Base-by-base conservation (phyloP, 2,797 vertebrate genomes). In the Enteromius paludinosus region DNA sequence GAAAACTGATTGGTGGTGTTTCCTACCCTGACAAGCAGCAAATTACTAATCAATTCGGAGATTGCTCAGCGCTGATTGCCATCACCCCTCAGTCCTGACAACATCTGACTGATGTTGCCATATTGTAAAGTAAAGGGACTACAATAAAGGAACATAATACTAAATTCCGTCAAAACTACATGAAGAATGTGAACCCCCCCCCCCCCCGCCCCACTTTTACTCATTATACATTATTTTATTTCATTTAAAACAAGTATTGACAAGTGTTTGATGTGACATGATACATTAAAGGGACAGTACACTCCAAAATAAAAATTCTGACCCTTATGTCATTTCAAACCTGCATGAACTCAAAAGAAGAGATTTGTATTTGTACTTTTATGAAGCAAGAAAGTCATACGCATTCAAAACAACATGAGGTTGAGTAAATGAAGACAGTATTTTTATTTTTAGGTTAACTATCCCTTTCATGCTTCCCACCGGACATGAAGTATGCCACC, bases 1-100 rank as follows among this genome's bases (percentile, higher is more conserved):
- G 80, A 66, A 85, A 82, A 85, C 84, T 49, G 81, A 86, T 83
- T 75, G 81, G 23, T 86, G 81, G 75, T 23, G 64, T 83, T 83
- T 79, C 70, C 81, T 71, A 62, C 45, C 61, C 80, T 82, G 84
- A 85, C 84, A 85, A 78, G 84, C 68, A 82, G 84, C 79, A 83
- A 82, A 85, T 83, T 68, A 83, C 76, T 83, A 83, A 79, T 86
- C 81, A 86, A 70, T 86, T 75, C 11, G 1, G 23, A 83, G 80
- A 83, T 62, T 83, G 77, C 65, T 83, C 64, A 80, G 62, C 12
- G 1, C 64, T 83, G 81, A 83, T 75, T 83, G 84, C 70, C 77
- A 69, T 74, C 41, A 73, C 69, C 49, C 38, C 69, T 74, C 23
- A 49, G 49, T 82, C 79, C 65, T 82, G 83, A 64, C 71, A 78